Evolutionary conservation across 2,888 invertebrate genomes (phyloP).

Genomic region (Bellardia pandia): DNA sequence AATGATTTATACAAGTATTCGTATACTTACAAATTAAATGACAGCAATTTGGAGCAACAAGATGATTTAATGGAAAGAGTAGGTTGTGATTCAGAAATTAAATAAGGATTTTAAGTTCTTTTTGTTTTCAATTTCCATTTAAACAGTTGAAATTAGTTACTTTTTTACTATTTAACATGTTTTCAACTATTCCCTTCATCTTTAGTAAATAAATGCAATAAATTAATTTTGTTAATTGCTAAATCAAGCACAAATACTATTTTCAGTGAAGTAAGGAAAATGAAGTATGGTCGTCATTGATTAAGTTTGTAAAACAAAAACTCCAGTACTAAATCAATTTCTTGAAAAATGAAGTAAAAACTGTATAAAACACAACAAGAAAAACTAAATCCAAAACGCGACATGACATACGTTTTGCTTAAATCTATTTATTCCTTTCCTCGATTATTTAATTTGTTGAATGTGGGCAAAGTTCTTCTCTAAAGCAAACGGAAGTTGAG

Average conservation of each 20-base stretch:
- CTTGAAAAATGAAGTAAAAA: not conserved
- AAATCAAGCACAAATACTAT: slow-evolving; percentile 54
- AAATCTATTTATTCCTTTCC: slow-evolving; percentile 35
- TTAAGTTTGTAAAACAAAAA: slow-evolving; percentile 46
- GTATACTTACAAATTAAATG: slow-evolving; percentile 17
- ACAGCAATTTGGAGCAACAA: slow-evolving; percentile 22
- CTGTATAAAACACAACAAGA: slow-evolving; percentile 12
- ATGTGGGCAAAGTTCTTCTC: slow-evolving; percentile 22
- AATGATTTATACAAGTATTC: slow-evolving; percentile 50
- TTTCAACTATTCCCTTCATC: not conserved
- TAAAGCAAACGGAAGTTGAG: slow-evolving; percentile 36
- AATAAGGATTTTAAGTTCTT: not conserved
- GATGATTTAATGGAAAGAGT: not conserved
- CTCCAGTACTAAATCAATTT: slow-evolving; percentile 63
- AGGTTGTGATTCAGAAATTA: not conserved
- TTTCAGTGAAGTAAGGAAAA: not conserved
- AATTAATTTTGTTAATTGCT: slow-evolving; percentile 51
- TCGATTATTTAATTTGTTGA: not conserved
- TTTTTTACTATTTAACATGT: not conserved
- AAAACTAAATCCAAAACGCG: slow-evolving; percentile 53
- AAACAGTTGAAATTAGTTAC: too few relatives aligned
- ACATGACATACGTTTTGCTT: slow-evolving; percentile 68
- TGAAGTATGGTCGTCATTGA: slow-evolving; percentile 61
- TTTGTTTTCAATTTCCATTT: too few relatives aligned
- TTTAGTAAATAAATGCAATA: slow-evolving; percentile 24